Conservation (phyloP, 1,140 invertebrate species). For the Sipha flava region DNA sequence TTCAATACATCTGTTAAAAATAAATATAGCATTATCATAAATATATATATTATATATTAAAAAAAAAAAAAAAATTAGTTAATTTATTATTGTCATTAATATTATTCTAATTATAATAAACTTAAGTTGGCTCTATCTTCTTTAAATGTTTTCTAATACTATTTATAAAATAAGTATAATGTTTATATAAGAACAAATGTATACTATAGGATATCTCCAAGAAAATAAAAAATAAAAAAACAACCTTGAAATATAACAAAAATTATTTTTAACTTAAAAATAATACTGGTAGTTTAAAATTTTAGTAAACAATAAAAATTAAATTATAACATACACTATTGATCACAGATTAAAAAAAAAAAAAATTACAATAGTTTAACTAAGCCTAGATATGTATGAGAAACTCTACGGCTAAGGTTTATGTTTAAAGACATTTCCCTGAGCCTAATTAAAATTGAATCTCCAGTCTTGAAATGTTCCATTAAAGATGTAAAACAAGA, state of each 20-base stretch:
- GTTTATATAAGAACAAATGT: neutral
- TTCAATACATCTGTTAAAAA: neutral
- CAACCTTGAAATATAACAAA: neutral
- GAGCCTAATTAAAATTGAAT: constrained; percentile 12
- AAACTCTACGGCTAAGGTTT: neutral
- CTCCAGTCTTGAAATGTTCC: neutral
- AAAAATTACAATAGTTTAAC: neutral
- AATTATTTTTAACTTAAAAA: neutral
- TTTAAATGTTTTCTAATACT: neutral
- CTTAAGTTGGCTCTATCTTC: neutral
- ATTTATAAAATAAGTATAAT: neutral
- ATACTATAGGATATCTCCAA: neutral
- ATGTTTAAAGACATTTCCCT: neutral
- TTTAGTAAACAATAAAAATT: neutral
- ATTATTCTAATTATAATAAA: neutral
- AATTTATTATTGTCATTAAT: neutral
- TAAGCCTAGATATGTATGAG: neutral
- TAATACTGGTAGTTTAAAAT: neutral
- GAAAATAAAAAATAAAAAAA: neutral
- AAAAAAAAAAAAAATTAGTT: neutral
- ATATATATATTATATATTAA: neutral
- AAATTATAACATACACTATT: neutral
- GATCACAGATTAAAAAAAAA: neutral
- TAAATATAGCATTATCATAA: neutral
- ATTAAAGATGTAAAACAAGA: constrained; percentile 16